Base-by-base conservation (phyloP, 2,113 vertebrate species). In the Thunnus thynnus region DNA sequence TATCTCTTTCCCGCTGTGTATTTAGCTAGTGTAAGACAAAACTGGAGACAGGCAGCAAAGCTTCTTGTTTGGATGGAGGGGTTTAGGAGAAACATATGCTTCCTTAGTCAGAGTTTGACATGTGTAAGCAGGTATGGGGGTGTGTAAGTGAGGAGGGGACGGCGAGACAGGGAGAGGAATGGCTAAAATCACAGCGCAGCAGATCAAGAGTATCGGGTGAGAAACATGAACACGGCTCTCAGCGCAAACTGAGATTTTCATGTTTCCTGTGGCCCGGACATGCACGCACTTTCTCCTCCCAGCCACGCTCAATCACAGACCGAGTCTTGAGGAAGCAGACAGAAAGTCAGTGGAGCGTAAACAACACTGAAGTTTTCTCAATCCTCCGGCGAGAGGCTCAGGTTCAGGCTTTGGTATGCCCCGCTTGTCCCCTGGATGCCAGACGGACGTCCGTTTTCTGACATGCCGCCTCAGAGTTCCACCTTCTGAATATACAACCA, bases 161-260 rank as follows among this genome's bases (percentile, higher is more conserved):
- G 18, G 65, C n/a, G 76, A 62, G 85, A 83, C 69, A 66, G 82
- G 57, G n/a, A 41, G 67, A 62, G 71, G 72, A 48, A 69, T 41
- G 57, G 70, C n/a, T 67, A 27, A 76, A 88, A 79, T 69, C 64
- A 73, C 84, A 11, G 47, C 13, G 14, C 64, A 55, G 52, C 72
- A 83, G 46, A 93, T 93, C 85, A 92, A 91, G 79, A 80, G 89
- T 89, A 90, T 90, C 83, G 52, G 83, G 82, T 88, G 85, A 85
- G 89, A 89, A 91, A 92, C 87, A 86, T 30, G 80, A 89, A 84
- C 67, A 76, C 71, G 63, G 76, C 76, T 83, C 72, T 66, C 57
- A 85, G 83, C 72, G 50, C 85, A 90, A 88, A 89, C 86, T 71
- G 69, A 91, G 74, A 86, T 85, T 86, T 92, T 78, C 76, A 69